Evolutionary conservation across 2,888 invertebrate genomes (phyloP).

Genomic region (Boloria euphrosyne): DNA sequence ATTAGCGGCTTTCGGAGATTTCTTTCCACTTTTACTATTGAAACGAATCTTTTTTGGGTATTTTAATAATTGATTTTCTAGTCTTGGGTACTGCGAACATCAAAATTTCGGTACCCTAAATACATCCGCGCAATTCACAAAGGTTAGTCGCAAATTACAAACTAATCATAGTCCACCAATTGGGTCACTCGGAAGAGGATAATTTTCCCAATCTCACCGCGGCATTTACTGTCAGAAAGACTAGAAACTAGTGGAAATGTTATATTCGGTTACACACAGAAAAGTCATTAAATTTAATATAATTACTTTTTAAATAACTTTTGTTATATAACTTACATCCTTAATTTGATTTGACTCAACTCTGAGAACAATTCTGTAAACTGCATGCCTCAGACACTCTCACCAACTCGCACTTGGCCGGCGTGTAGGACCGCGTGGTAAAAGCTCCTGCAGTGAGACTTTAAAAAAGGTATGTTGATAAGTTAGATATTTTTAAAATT

Average conservation of each 20-base stretch:
- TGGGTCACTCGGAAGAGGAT: slow-evolving; percentile 72
- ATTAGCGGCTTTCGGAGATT: too few species aligned
- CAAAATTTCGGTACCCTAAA: slow-evolving; percentile 2
- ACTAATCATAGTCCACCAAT: slow-evolving; percentile 74
- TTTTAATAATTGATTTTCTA: not conserved
- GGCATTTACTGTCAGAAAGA: slow-evolving; percentile 29
- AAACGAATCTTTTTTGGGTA: not conserved
- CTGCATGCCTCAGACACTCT: too few species aligned
- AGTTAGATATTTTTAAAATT: too few species aligned
- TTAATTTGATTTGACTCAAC: too few species aligned
- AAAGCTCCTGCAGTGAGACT: too few species aligned
- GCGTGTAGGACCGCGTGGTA: too few species aligned
- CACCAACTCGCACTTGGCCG: too few species aligned
- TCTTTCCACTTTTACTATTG: not conserved
- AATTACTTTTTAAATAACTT: too few species aligned
- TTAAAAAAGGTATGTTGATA: too few species aligned
- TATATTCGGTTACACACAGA: not conserved
- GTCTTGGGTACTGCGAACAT: slow-evolving; percentile 1
- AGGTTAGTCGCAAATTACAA: slow-evolving; percentile 66
- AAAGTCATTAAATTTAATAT: too few species aligned
- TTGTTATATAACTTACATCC: too few species aligned
- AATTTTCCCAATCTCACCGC: slow-evolving; percentile 72
- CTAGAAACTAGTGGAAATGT: slow-evolving; percentile 8
- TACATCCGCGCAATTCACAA: slow-evolving; percentile 25
- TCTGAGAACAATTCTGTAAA: too few species aligned